Percentiles rank a stretch among this genome's conserved stretches.
Evolutionary conservation across 2,113 vertebrate species (phyloP).

Genomic region (Poicephalus meyeri): DNA sequence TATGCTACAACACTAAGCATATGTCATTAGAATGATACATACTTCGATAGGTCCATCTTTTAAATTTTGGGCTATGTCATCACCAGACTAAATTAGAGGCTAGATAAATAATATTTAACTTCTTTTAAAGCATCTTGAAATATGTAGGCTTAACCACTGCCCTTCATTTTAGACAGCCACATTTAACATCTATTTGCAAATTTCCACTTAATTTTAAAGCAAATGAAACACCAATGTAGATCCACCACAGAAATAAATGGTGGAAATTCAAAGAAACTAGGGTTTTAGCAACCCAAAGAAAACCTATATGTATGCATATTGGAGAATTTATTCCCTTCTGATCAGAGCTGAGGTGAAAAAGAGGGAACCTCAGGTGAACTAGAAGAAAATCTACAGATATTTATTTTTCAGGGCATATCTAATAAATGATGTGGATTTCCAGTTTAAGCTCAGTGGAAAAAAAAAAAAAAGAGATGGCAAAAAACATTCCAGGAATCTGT

Average conservation of each 20-base stretch:
- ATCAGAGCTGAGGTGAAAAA: not conserved
- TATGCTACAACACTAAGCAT: not conserved
- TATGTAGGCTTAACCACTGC: not conserved
- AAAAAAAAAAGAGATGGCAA: not conserved
- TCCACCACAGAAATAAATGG: not conserved
- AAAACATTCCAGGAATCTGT: not conserved
- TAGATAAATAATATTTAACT: constrained; percentile 48
- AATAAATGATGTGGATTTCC: not conserved
- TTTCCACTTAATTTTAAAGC: not conserved
- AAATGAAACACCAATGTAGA: not conserved
- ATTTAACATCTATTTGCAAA: not conserved
- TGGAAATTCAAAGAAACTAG: not conserved
- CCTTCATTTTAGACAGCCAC: not conserved
- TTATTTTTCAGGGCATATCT: not conserved
- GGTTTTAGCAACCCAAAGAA: not conserved
- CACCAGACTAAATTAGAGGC: constrained; percentile 3
- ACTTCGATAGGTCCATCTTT: constrained; percentile 24
- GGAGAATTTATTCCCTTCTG: not conserved
- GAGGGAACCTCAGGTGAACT: not conserved
- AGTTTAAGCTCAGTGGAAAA: not conserved
- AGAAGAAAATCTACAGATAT: not conserved
- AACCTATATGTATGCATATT: not conserved
- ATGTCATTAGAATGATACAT: not conserved
- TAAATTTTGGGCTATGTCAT: constrained; percentile 8
- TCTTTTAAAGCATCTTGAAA: constrained; percentile 6